Evolutionary conservation across 1,140 invertebrate genomes (phyloP), one percentile per base, ranked within the genome.

Genomic region (Brachionus sp.): DNA sequence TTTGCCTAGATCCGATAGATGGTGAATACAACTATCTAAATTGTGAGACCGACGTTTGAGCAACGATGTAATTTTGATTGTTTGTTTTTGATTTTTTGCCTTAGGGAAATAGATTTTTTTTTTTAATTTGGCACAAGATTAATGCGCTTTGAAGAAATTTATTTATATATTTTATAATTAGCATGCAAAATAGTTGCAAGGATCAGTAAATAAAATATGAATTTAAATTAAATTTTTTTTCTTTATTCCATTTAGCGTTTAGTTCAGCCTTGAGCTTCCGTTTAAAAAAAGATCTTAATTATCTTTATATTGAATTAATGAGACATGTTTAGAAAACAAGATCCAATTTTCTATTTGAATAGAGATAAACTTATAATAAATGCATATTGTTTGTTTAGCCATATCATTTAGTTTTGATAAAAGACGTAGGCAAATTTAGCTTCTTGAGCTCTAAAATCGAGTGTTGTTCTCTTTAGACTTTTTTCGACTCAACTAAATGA

Each of bases 1-100:
- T 44, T 75, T 13, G 23, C 37, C 35, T 39, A 75, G 70, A 75
- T 46, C 70, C 70, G 19, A 44, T 75, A 29, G 70, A 75, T 25
- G 39, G 16, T 29, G 70, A 75, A 29, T 46, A 75, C 39, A 75
- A 75, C 39, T 75, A 75, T 75, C 29, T 75, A 25, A 75, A 75
- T 46, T 46, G 39, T 46, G 44, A 75, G 23, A 75, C 70, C 25
- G 70, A 75, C 25, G 70, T 75, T 46, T 75, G 25, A 75, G 23
- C n/a, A 73, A n/a, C 33, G 9, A 42, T 42, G n/a, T 35, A 35
- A 68, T 37, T n/a, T 35, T 37, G 25, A 68, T 68, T 37, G 25
- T 68, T 37, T 35, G 50, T 10, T 50, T 57, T 57, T 57, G 50
- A 57, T 57, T 23, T 57, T 57, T 42, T 42, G 53, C 64, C 64